Conservation (phyloP, 2,888 invertebrate species). For the Diarsia mendica region DNA sequence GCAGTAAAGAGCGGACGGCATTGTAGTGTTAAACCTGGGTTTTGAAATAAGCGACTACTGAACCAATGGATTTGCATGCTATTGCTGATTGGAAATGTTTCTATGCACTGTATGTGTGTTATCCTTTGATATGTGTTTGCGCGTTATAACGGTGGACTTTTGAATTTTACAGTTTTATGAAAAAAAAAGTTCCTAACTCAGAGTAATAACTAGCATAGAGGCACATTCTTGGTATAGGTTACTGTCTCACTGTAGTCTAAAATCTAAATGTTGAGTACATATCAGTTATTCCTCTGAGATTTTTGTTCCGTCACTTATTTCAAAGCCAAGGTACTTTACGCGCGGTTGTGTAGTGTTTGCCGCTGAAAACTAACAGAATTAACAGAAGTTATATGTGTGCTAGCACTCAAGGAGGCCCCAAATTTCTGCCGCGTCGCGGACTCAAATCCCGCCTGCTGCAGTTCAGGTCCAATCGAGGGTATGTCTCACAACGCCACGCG, state of each 20-base stretch:
- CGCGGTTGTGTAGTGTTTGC: slow-evolving; percentile 30
- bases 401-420: slow-evolving; percentile 94
- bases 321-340: slow-evolving; percentile 29
- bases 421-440: slow-evolving; percentile 96
- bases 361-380: slow-evolving; percentile 66
- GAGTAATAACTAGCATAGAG: neutral
- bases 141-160: neutral
- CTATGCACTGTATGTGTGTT: neutral
- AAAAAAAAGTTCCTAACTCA: no score
- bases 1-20: slow-evolving; percentile 51
- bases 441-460: slow-evolving; percentile 97
- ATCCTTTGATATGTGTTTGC: neutral
- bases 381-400: slow-evolving; percentile 76
- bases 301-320: slow-evolving; percentile 25
- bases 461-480: slow-evolving; percentile 97
- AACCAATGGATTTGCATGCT: slow-evolving; percentile 38
- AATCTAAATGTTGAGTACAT: neutral
- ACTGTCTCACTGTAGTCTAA: neutral
- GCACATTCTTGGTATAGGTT: neutral
- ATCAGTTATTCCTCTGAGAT: neutral
- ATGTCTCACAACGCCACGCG: slow-evolving; percentile 88
- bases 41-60: slow-evolving; percentile 56
- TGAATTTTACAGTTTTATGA: neutral
- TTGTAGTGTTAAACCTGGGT: slow-evolving; percentile 54
- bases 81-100: slow-evolving; percentile 24